Evolutionary conservation across 2,797 vertebrate genomes (phyloP).

Genomic region (Argya squamiceps): DNA sequence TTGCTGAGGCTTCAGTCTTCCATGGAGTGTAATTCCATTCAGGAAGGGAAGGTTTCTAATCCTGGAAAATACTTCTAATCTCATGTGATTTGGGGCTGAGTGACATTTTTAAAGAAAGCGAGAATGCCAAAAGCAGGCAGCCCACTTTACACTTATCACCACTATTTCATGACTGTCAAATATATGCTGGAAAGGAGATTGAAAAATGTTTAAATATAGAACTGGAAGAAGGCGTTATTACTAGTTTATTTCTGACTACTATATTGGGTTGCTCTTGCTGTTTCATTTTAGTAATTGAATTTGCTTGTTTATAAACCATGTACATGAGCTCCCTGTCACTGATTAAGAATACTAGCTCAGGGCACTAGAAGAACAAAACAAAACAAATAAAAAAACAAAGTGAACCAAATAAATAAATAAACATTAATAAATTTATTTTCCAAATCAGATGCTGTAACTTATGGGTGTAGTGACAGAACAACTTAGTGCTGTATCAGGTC

Average conservation of each 20-base stretch:
- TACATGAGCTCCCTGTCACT: background rate
- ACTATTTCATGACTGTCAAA: background rate
- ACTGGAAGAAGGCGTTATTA: background rate
- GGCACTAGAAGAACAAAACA: background rate
- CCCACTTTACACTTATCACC: background rate
- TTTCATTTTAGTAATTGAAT: constrained; percentile 2
- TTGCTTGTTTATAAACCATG: background rate
- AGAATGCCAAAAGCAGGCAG: background rate
- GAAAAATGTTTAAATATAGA: background rate
- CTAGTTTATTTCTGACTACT: background rate
- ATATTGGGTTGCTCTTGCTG: background rate
- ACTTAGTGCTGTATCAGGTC: background rate
- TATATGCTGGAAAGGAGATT: background rate
- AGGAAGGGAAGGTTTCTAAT: background rate
- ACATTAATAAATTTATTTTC: background rate
- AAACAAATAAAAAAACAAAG: background rate
- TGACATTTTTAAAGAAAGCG: background rate
- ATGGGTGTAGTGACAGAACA: background rate
- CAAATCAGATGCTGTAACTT: background rate
- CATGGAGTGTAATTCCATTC: background rate
- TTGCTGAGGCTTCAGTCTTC: background rate
- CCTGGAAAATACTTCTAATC: background rate
- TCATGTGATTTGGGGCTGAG: background rate
- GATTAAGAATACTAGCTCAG: background rate
- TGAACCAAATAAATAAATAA: background rate